Percentiles rank a stretch among this genome's conserved stretches.
Evolutionary conservation across 2,888 invertebrate species (phyloP).

Genomic region (Lasiommata megera): DNA sequence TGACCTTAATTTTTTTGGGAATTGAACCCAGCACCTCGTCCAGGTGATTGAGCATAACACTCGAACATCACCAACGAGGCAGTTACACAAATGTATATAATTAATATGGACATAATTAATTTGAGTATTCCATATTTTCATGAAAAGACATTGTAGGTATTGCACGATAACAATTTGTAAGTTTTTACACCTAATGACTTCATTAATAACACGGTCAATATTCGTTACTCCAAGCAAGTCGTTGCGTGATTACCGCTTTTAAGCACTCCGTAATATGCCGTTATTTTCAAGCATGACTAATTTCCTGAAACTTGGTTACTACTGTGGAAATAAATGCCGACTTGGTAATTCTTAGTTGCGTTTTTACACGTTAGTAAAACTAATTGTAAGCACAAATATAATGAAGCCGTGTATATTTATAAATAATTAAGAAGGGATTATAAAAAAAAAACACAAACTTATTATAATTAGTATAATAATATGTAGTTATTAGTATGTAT

Average conservation of each 20-base stretch:
- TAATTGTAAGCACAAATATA: too few species aligned
- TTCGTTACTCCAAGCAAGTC: slow-evolving; percentile 48
- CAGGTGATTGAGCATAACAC: too few species aligned
- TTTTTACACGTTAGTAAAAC: neutral
- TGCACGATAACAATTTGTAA: neutral
- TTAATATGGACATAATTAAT: too few species aligned
- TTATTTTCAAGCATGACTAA: slow-evolving; percentile 18
- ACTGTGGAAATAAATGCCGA: neutral
- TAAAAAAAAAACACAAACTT: too few species aligned
- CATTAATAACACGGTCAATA: slow-evolving; percentile 53
- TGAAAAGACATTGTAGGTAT: neutral
- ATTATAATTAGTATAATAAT: too few species aligned
- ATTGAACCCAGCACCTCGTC: too few species aligned
- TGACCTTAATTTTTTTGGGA: too few species aligned
- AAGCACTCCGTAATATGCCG: slow-evolving; percentile 6
- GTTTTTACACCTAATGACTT: slow-evolving; percentile 58
- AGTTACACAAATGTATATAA: too few species aligned
- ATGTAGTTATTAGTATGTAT: too few species aligned
- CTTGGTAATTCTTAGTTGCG: neutral
- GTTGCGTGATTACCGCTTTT: slow-evolving; percentile 57
- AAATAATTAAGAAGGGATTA: too few species aligned
- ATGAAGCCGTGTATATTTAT: too few species aligned
- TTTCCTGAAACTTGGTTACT: slow-evolving; percentile 11
- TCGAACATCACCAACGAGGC: too few species aligned
- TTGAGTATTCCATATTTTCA: neutral